Percentiles rank a stretch among this genome's conserved stretches.
Evolutionary conservation across 2,113 vertebrate genomes (phyloP).

Genomic region (Pimephales promelas): DNA sequence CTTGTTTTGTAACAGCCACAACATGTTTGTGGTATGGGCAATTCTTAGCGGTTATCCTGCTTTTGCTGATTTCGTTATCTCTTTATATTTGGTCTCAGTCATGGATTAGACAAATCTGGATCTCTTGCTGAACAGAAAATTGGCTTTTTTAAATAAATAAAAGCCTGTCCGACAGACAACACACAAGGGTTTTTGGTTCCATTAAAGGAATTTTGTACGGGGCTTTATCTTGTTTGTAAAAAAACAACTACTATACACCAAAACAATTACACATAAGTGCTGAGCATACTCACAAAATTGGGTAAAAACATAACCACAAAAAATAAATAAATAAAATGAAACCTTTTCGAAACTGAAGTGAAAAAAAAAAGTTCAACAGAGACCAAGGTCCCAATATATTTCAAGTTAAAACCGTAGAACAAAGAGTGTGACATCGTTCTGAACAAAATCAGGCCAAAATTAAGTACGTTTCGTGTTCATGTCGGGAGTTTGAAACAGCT

Average conservation of each 20-base stretch:
- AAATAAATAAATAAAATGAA: neutral
- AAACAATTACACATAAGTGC: neutral
- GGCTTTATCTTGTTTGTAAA: constrained; percentile 37
- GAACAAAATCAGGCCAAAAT: too few species aligned
- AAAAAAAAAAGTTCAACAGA: too few species aligned
- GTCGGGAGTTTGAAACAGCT: too few species aligned
- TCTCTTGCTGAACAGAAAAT: constrained; percentile 35
- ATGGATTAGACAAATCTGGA: constrained; percentile 9
- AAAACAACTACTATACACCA: constrained; percentile 29
- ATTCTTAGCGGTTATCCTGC: neutral
- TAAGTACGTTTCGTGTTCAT: too few species aligned
- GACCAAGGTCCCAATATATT: too few species aligned
- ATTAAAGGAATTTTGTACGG: constrained; percentile 3
- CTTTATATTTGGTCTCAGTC: constrained; percentile 25
- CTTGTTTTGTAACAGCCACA: constrained; percentile 25
- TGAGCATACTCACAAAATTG: neutral
- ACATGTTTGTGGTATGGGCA: constrained; percentile 8
- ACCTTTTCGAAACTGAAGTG: neutral
- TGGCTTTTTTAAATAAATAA: constrained; percentile 18
- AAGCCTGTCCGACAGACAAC: constrained; percentile 28
- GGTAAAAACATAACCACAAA: neutral
- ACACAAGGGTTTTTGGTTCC: constrained; percentile 40
- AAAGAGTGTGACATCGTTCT: too few species aligned
- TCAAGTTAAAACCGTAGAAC: too few species aligned
- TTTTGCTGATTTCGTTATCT: constrained; percentile 15